phyloP scores from a whole-genome alignment of 2,113 vertebrate species.

The Raja brachyura region DNA sequence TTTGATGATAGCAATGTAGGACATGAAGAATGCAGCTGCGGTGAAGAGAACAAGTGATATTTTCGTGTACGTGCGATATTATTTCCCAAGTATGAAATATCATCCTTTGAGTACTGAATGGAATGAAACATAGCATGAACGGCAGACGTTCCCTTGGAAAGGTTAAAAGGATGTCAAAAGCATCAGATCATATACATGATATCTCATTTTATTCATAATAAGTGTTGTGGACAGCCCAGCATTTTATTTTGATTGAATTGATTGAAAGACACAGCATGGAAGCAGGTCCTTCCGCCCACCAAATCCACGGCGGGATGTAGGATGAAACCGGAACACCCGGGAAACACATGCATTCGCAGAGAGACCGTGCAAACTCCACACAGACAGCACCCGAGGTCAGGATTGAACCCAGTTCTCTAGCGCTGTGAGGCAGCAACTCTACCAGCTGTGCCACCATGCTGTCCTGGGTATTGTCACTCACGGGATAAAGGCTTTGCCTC shows the following conservation, averaged over 20 bases:
- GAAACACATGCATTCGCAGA: no score
- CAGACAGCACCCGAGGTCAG: no score
- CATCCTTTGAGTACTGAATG: not conserved
- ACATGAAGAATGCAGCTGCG: not conserved
- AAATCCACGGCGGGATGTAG: no score
- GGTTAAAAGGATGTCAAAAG: not conserved
- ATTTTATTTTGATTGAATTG: no score
- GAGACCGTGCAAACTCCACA: no score
- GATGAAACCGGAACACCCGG: no score
- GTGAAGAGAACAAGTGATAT: not conserved
- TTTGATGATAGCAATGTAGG: not conserved
- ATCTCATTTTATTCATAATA: not conserved
- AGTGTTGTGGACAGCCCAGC: not conserved
- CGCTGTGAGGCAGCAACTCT: no score
- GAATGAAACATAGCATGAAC: not conserved
- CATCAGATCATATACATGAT: not conserved
- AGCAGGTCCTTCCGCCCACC: no score
- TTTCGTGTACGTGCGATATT: not conserved
- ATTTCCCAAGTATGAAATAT: conserved; percentile 13
- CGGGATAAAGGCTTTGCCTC: not conserved
- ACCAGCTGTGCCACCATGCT: no score
- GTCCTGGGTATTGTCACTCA: not conserved
- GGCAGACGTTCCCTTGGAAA: not conserved
- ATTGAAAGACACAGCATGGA: no score
- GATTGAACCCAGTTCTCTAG: no score